Percentiles rank a stretch among this genome's conserved stretches.
These are phyloP conservation scores for Spicauda simplicius DNA, from an alignment of 2,888 invertebrate species.

Conservation along the genomic window DNA sequence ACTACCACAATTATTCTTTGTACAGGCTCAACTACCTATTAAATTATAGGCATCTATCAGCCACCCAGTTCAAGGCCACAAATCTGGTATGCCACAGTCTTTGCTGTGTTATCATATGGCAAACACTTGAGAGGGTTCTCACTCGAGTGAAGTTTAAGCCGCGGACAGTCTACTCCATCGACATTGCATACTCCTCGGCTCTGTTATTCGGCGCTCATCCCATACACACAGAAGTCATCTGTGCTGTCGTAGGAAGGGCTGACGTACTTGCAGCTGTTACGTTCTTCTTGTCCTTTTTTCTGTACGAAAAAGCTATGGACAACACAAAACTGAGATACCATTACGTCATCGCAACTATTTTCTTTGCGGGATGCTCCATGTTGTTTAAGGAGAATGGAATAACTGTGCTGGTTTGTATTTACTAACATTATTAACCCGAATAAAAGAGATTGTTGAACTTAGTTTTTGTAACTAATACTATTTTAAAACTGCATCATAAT, in stretches of 20 bases:
- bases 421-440: not conserved
- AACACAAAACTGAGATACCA: slow-evolving; percentile 44
- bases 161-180: slow-evolving; percentile 47
- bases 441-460: not conserved
- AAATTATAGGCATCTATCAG: slow-evolving; percentile 82
- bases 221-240: slow-evolving; percentile 96
- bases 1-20: slow-evolving; percentile 36
- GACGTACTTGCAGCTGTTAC: slow-evolving; percentile 94
- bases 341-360: slow-evolving; percentile 61
- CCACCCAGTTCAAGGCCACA: slow-evolving; percentile 89
- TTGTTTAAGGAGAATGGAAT: slow-evolving; percentile 98
- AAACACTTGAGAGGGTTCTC: slow-evolving; percentile 52
- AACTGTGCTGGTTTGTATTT: slow-evolving; percentile 90
- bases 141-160: slow-evolving; percentile 38
- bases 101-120: slow-evolving; percentile 67
- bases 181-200: slow-evolving; percentile 87
- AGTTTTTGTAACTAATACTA: not conserved
- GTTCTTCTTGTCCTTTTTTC: slow-evolving; percentile 88
- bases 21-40: slow-evolving; percentile 88
- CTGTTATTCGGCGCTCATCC: slow-evolving; percentile 96
- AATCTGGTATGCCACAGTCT: slow-evolving; percentile 91
- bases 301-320: slow-evolving; percentile 80
- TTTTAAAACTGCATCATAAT: not conserved
- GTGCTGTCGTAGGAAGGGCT: slow-evolving; percentile 96
- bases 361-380: slow-evolving; percentile 87